Base-by-base conservation (phyloP, 2,888 invertebrate species). In the Conchocele bisecta region DNA sequence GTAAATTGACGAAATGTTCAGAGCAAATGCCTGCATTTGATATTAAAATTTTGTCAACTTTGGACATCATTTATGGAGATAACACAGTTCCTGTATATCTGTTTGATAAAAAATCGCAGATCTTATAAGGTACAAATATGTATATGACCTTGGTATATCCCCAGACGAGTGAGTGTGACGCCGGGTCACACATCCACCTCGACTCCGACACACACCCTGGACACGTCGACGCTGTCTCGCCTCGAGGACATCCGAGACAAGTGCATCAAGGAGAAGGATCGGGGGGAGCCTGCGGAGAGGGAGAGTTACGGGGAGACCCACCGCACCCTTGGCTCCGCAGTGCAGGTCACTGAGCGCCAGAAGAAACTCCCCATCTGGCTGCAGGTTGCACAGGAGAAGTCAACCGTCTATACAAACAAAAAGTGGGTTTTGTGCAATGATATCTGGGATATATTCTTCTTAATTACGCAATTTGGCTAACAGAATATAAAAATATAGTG, bases 301-400 rank as follows among this genome's bases (percentile, higher is more conserved):
- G 33, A 59, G 20, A 37, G 37, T 4, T 20, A 37, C 4, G 24
- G 24, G 3, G 11, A 35, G 9, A 11, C 24, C 24, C 56, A 56
- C n/a, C 56, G 31, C 17, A 17, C 20, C 3, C 4, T 33, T 29
- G 63, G 58, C n/a, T 67, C 54, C 13, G 61, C 53, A 26, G 29
- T 15, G 13, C 61, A 44, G 5, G 35, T 44, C n/a, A 42, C 44
- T 41, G 64, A 61, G 15, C 64, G 48, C 42, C 17, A 17, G 9
- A 73, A 57, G 37, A 80, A 75, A 63, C 39, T 73, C 26, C 80
- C 84, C 0, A 70, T 83, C 24, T 84, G 84, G 84, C 83, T 81
- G 44, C 76, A 71, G 46, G 76, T 84, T 0, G 83, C 83, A 24
- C 71, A 72, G 46, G 82, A 83, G 51, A 84, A 83, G 57, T 69